phyloP scores from a whole-genome alignment of 2,113 vertebrate species.

The Callithrix jacchus region DNA sequence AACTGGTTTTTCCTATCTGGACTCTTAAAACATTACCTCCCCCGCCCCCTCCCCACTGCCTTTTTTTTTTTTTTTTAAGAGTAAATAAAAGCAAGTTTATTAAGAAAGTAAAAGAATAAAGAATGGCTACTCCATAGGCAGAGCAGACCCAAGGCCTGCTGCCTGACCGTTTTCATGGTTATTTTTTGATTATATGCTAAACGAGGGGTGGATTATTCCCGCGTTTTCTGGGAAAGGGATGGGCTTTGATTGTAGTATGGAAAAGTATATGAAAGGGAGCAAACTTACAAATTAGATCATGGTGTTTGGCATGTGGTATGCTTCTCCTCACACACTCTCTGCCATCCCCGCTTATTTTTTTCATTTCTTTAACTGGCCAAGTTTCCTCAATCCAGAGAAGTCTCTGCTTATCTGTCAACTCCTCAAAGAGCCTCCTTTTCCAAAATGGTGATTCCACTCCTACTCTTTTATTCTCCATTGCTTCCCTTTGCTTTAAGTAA shows the following conservation, averaged over 20 bases:
- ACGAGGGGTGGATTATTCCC: no score
- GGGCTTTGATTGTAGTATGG: background rate
- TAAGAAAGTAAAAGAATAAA: no score
- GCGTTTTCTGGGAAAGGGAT: no score
- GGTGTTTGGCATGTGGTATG: no score
- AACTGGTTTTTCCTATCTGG: background rate
- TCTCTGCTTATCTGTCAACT: background rate
- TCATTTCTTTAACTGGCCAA: no score
- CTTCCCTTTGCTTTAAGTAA: background rate
- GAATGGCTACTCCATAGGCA: no score
- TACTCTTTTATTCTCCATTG: background rate
- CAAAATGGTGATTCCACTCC: background rate
- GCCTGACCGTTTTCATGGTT: no score
- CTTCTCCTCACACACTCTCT: background rate
- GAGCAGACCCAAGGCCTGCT: no score
- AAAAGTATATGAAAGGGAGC: background rate
- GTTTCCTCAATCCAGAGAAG: background rate
- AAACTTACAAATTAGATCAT: background rate
- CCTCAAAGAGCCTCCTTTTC: background rate
- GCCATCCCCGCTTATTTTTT: background rate
- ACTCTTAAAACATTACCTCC: background rate
- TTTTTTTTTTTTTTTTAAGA: no score
- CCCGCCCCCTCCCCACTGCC: rapidly evolving
- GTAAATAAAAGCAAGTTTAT: no score
- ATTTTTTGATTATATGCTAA: no score